phyloP scores from a whole-genome alignment of 2,113 vertebrate genomes.

The Prinia subflava region DNA sequence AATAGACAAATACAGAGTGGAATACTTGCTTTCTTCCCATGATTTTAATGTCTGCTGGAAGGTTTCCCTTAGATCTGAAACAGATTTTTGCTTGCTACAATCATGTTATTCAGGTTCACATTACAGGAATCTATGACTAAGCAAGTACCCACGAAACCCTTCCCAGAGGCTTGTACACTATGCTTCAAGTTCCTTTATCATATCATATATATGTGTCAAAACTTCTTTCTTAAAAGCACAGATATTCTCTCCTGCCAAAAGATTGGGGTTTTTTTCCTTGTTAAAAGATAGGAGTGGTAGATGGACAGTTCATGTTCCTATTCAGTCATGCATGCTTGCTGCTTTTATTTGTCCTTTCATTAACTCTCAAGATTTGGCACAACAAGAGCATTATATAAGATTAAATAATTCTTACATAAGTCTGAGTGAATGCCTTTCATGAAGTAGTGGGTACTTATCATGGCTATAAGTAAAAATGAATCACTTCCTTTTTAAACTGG shows the following conservation, averaged over 20 bases:
- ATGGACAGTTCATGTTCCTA: slow-evolving; percentile 2
- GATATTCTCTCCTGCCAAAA: not conserved
- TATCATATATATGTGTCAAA: not conserved
- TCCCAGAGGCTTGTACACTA: not conserved
- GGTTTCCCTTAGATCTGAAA: not conserved
- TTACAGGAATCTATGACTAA: not conserved
- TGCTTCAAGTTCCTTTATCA: not conserved
- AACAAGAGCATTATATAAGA: slow-evolving; percentile 37
- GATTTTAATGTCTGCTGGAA: not conserved
- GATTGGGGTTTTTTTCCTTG: not conserved
- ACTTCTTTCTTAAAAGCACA: not conserved
- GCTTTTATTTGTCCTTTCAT: slow-evolving; percentile 39
- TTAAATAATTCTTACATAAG: slow-evolving; percentile 53
- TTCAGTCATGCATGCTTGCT: not conserved
- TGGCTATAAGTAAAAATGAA: slow-evolving; percentile 49
- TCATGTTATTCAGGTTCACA: not conserved
- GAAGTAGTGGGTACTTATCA: slow-evolving; percentile 1
- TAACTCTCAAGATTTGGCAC: slow-evolving; percentile 41
- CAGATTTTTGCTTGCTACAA: not conserved
- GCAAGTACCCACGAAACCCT: not conserved
- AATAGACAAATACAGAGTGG: not conserved
- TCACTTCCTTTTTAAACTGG: slow-evolving; percentile 32
- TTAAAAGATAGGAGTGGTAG: not conserved
- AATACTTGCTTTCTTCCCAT: not conserved
- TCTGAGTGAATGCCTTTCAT: slow-evolving; percentile 33